These are phyloP conservation scores for Lanistes nyassanus DNA, from an alignment of 1,140 invertebrate genomes.

Conservation along the genomic window DNA sequence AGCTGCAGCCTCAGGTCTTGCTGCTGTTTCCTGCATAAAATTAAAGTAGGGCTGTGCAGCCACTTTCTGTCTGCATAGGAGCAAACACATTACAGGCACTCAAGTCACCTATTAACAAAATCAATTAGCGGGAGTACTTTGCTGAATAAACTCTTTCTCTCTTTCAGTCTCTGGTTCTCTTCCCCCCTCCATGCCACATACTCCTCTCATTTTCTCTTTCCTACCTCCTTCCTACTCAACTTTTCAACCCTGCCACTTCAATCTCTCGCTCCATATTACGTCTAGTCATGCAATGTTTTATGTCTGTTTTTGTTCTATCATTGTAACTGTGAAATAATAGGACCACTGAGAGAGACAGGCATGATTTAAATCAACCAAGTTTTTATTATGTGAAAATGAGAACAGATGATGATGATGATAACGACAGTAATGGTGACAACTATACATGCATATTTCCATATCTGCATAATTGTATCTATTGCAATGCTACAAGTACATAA, in stretches of 20 bases:
- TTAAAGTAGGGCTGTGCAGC: neutral
- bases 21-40: constrained; percentile 20
- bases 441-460: neutral
- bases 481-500: neutral
- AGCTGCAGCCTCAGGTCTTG: constrained; percentile 23
- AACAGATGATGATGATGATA: constrained; percentile 6
- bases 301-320: too few relatives aligned
- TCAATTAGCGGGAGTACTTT: neutral
- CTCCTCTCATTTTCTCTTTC: neutral
- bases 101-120: neutral
- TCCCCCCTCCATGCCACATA: neutral
- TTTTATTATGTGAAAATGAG: neutral
- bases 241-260: too few relatives aligned
- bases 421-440: neutral
- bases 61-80: neutral
- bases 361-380: neutral
- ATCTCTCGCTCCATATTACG: too few relatives aligned
- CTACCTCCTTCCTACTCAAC: neutral
- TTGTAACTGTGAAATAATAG: neutral
- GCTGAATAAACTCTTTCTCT: neutral
- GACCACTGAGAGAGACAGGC: neutral
- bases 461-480: neutral
- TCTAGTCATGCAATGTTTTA: too few relatives aligned
- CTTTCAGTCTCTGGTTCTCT: neutral
- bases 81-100: neutral